A percentile compares a stretch with the other conserved stretches of the same genome.
These are phyloP conservation scores for Ashinkailepas kermadecensis DNA, from an alignment of 2,888 invertebrate species.

Conservation along the genomic window DNA sequence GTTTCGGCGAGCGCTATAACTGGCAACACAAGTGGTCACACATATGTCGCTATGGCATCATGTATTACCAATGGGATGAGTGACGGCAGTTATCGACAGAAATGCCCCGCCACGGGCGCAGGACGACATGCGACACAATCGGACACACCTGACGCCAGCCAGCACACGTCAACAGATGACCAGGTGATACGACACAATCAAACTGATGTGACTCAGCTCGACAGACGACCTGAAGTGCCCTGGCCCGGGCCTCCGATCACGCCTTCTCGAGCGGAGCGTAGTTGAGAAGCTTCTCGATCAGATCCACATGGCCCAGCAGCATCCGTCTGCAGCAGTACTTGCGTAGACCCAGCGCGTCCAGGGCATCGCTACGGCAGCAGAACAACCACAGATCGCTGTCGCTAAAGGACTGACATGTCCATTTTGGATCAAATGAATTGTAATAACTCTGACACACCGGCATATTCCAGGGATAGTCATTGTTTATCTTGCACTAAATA, in stretches of 20 bases:
- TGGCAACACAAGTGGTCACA: not conserved
- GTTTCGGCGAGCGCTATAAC: no score
- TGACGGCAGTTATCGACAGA: not conserved
- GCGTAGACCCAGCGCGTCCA: conserved; percentile 91
- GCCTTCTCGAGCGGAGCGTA: conserved; percentile 92
- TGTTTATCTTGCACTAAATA: no score
- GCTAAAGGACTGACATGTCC: no score
- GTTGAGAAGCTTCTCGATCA: conserved; percentile 99
- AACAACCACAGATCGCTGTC: no score
- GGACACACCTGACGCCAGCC: not conserved
- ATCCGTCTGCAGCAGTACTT: conserved; percentile 95
- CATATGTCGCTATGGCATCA: not conserved
- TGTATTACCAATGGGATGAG: not conserved
- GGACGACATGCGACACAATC: no score
- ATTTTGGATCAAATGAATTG: no score
- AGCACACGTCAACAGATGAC: not conserved
- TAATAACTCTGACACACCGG: no score
- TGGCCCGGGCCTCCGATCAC: conserved; percentile 40
- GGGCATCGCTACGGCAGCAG: conserved; percentile 63
- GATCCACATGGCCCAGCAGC: conserved; percentile 96
- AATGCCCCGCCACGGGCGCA: no score
- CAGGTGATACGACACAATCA: no score
- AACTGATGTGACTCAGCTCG: not conserved
- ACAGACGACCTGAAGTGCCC: no score
- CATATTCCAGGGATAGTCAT: no score